Conservation (phyloP, 2,797 vertebrate species). For the Fratercula arctica region DNA sequence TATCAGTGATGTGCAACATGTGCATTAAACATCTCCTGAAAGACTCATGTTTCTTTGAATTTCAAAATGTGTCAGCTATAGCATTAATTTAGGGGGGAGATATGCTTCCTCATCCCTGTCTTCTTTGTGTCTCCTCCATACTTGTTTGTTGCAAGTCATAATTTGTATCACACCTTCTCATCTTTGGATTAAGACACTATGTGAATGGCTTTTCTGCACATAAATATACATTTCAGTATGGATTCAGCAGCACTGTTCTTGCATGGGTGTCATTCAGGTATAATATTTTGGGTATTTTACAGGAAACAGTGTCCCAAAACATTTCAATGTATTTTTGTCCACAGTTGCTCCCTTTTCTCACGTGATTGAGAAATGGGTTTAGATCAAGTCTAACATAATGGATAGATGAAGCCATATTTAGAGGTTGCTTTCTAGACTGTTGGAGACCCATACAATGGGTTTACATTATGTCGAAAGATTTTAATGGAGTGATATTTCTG, state of each 20-base stretch:
- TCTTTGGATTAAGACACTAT: neutral
- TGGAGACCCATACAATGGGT: neutral
- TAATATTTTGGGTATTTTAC: neutral
- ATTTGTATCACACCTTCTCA: neutral
- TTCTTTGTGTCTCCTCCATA: neutral
- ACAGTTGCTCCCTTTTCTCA: neutral
- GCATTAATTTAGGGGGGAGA: neutral
- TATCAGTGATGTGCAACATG: neutral
- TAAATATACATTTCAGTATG: neutral
- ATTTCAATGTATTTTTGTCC: neutral
- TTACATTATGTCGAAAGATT: neutral
- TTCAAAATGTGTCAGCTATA: neutral
- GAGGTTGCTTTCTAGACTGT: neutral
- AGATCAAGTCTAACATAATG: too few relatives aligned
- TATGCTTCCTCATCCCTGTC: neutral
- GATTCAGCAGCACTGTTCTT: neutral
- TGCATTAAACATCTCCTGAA: neutral
- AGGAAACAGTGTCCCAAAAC: accelerated
- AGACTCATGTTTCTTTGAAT: neutral
- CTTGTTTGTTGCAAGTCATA: neutral
- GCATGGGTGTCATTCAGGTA: neutral
- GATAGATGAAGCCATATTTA: neutral
- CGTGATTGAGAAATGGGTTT: neutral
- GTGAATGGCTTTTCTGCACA: neutral
- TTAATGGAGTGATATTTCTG: neutral